A percentile compares a stretch with the other conserved stretches of the same genome.
Conservation (phyloP, 2,113 vertebrate species). For the Cygnus buccinator region DNA sequence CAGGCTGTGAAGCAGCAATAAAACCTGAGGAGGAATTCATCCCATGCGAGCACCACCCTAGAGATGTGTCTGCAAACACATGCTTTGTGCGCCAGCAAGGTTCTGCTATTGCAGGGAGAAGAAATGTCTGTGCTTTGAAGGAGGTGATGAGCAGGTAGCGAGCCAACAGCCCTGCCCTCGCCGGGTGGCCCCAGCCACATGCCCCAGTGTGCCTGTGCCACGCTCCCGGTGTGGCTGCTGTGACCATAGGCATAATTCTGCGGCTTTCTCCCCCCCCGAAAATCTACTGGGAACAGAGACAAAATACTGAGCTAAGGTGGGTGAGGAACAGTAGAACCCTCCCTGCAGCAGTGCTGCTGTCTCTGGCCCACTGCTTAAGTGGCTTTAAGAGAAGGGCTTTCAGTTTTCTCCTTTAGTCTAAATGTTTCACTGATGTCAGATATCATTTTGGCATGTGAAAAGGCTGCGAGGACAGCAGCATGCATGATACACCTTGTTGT, state of each 20-base stretch:
- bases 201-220: rapidly evolving
- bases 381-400: background rate
- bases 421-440: background rate
- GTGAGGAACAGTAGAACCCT: background rate
- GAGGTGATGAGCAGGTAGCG: too few species aligned
- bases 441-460: too few species aligned
- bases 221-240: background rate
- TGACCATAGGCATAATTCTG: background rate
- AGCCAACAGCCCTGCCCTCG: too few species aligned
- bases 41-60: too few species aligned
- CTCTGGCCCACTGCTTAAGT: background rate
- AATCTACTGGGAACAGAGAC: background rate
- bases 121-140: too few species aligned
- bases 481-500: background rate
- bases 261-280: background rate
- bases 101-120: too few species aligned
- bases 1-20: rapidly evolving
- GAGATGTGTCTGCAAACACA: too few species aligned
- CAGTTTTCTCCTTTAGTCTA: background rate
- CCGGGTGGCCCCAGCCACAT: rapidly evolving
- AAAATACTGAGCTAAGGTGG: background rate
- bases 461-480: background rate
- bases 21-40: background rate
- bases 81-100: too few species aligned
- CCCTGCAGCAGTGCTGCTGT: background rate